Percentiles rank a stretch among this genome's conserved stretches.
Conservation (phyloP, 2,113 vertebrate genomes). For the Leptosomus discolor region DNA sequence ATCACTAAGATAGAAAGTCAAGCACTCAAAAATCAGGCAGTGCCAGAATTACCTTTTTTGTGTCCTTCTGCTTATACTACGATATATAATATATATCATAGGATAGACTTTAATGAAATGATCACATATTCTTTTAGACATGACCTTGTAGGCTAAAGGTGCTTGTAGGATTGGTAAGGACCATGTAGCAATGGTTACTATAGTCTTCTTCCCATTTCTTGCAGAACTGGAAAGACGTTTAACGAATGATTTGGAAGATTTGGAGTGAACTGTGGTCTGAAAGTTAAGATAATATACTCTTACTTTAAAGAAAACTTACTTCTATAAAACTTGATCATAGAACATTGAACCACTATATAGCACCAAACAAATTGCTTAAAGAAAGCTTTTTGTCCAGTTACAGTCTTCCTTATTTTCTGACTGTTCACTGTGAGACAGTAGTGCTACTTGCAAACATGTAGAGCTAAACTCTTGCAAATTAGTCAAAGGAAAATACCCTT, state of each 20-base stretch:
- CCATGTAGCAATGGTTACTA: neutral
- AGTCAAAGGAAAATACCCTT: neutral
- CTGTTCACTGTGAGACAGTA: neutral
- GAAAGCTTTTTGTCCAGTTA: neutral
- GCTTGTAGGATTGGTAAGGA: neutral
- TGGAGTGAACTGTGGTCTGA: neutral
- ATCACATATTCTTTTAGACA: neutral
- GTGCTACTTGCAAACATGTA: neutral
- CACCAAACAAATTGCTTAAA: neutral
- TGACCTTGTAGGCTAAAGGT: neutral
- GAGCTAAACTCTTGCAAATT: neutral
- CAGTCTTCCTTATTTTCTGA: neutral
- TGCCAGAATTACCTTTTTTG: neutral
- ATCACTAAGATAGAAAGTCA: neutral
- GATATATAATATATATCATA: neutral
- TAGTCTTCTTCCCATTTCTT: neutral
- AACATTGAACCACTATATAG: neutral
- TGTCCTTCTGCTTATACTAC: neutral
- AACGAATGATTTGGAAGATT: neutral
- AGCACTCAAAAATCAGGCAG: neutral
- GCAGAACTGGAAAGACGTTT: neutral
- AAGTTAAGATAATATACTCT: neutral
- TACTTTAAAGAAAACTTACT: neutral
- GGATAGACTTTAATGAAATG: neutral
- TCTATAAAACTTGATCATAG: neutral